Conservation (phyloP, 2,888 invertebrate genomes). For the Leucophora obtusa region DNA sequence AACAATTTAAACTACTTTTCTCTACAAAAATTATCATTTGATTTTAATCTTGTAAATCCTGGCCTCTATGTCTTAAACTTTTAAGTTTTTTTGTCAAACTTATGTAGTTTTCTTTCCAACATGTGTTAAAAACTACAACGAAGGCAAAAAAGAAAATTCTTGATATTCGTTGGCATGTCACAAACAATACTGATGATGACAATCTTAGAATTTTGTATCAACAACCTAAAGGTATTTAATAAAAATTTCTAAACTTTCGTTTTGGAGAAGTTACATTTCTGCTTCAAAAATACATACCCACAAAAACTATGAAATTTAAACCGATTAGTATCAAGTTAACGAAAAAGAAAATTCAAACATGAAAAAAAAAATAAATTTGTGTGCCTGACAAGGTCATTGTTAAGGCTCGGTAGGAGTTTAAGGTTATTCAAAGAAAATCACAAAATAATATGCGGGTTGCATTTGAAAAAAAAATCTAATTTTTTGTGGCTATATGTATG, state of each 20-base stretch:
- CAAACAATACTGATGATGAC: background rate
- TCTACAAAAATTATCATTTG: too few species aligned
- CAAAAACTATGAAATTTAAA: slow-evolving; percentile 31
- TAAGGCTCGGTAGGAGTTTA: background rate
- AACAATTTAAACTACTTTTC: too few species aligned
- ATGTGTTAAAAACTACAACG: slow-evolving; percentile 13
- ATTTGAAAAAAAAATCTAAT: background rate
- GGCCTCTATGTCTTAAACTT: background rate
- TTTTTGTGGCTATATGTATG: background rate
- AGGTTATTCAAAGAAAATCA: background rate
- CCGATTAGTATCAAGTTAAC: background rate
- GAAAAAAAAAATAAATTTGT: slow-evolving; percentile 2
- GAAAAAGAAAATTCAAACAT: background rate
- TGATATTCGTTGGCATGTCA: background rate
- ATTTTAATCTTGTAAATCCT: too few species aligned
- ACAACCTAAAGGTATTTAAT: slow-evolving; percentile 38
- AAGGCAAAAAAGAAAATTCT: background rate
- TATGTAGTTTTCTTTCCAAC: background rate
- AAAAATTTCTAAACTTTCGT: slow-evolving; percentile 6
- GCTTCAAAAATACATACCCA: background rate
- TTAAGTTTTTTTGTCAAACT: background rate
- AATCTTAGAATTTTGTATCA: slow-evolving; percentile 17
- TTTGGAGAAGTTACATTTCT: background rate
- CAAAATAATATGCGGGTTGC: slow-evolving; percentile 14
- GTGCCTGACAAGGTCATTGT: slow-evolving; percentile 25